Base-by-base conservation (phyloP, 2,888 invertebrate species). In the Sarcophaga variegata region DNA sequence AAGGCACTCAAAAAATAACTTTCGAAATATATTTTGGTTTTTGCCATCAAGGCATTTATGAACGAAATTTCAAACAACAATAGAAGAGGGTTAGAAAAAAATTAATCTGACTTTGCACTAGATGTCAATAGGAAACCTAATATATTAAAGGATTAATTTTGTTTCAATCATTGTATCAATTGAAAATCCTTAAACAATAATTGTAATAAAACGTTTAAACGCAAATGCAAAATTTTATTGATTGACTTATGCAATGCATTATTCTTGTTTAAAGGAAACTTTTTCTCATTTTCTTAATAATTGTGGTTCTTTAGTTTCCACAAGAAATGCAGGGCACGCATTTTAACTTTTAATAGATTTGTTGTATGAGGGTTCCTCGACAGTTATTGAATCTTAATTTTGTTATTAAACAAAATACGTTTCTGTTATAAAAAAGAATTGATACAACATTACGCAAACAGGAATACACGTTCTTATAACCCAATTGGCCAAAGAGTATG, bases 341-440 rank as follows among this genome's bases (percentile, higher is more conserved):
- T 78, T 83, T 60, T 22, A 83, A 86, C 80, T 86, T 86, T 83
- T 83, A 83, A 83, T 83, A 74, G 77, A 81, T 60, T 70, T 83
- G 71, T 74, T 78, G 22, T 77, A 74, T 74, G 45, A 72, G 67
- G 63, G 67, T 76, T 83, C 72, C 60, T 78, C 45, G 49, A 77
- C 77, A 81, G 67, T 77, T 79, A 66, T 60, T 82, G 86, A 76
- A 83, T 86, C 69, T 83, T 74, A 81, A 83, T 83, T 74, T 63
- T 81, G 76, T 84, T 80, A 76, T 76, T 81, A 76, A 84, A 72
- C 64, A 66, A 76, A 71, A 76, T 74, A 79, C 62, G 17, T 74
- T 74, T 74, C 67, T 67, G 37, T 37, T 78, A 60, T 47, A 71
- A 49, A 69, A 74, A 45, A 37, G 37, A 37, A 37, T 37, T 37